A percentile compares a stretch with the other conserved stretches of the same genome.
Conservation (phyloP, 2,888 invertebrate species). For the Anorthoa munda region DNA sequence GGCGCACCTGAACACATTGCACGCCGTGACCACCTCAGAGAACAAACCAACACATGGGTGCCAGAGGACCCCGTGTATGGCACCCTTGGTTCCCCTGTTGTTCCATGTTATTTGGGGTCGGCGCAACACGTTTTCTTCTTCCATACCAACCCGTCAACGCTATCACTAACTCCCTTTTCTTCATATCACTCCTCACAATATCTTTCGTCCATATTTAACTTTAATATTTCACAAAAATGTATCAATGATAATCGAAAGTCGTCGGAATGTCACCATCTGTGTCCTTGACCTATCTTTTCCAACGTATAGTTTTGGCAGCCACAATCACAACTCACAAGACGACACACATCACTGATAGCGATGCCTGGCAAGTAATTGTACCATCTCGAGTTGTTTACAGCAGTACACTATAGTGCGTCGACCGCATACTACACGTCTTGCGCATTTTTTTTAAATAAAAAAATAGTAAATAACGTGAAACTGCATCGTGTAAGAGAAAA, state of each 20-base stretch:
- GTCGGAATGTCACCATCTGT: slow-evolving; percentile 34
- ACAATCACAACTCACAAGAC: slow-evolving; percentile 54
- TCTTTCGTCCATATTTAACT: too few relatives aligned
- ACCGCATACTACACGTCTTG: slow-evolving; percentile 64
- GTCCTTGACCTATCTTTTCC: slow-evolving; percentile 56
- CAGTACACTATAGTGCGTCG: slow-evolving; percentile 64
- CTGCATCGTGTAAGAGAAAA: slow-evolving; percentile 57
- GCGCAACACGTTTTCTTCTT: too few relatives aligned
- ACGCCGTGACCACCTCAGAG: too few relatives aligned
- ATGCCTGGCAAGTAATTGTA: slow-evolving; percentile 52
- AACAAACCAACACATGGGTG: too few relatives aligned
- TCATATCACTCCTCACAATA: too few relatives aligned
- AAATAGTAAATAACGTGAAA: slow-evolving; percentile 60
- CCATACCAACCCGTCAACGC: too few relatives aligned
- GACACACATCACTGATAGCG: slow-evolving; percentile 55
- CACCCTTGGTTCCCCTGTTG: too few relatives aligned
- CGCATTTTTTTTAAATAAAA: slow-evolving; percentile 54
- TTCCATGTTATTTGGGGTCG: too few relatives aligned
- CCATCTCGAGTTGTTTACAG: slow-evolving; percentile 59
- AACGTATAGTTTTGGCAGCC: slow-evolving; percentile 32
- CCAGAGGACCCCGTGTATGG: too few relatives aligned
- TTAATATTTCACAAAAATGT: too few relatives aligned
- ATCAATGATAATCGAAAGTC: background rate
- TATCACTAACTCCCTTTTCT: too few relatives aligned
- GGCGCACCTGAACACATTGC: too few relatives aligned